These are phyloP conservation scores for Pheosia gnoma DNA, from an alignment of 2,888 invertebrate species.

Conservation along the genomic window DNA sequence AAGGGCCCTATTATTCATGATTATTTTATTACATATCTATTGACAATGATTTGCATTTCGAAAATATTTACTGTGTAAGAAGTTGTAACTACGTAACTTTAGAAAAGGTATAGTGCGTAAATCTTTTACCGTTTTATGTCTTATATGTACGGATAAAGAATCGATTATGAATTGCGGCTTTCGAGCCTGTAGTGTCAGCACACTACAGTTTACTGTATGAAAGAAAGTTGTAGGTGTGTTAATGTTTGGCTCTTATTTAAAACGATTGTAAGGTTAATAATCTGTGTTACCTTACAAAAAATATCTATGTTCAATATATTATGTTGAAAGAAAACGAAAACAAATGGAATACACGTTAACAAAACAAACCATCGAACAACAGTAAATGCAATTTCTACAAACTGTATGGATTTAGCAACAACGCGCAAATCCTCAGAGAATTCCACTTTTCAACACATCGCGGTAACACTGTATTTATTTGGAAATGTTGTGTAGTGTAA, in stretches of 20 bases:
- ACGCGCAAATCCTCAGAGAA: constrained; percentile 51
- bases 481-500: constrained; percentile 28
- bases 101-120: not conserved
- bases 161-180: too few relatives aligned
- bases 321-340: constrained; percentile 30
- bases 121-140: not conserved
- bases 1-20: constrained; percentile 58
- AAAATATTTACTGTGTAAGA: constrained; percentile 18
- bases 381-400: constrained; percentile 56
- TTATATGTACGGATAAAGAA: too few relatives aligned
- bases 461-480: constrained; percentile 42
- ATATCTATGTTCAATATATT: constrained; percentile 19
- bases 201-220: too few relatives aligned
- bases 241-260: not conserved
- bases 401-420: constrained; percentile 50
- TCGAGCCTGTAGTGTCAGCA: too few relatives aligned
- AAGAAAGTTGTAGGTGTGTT: too few relatives aligned
- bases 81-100: not conserved
- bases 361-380: constrained; percentile 32
- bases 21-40: constrained; percentile 53
- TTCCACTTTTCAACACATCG: constrained; percentile 52
- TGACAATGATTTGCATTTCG: constrained; percentile 43
- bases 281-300: not conserved
- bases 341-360: constrained; percentile 34
- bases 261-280: not conserved